Conservation (phyloP, 2,797 vertebrate genomes). For the Centropyge bicolor region DNA sequence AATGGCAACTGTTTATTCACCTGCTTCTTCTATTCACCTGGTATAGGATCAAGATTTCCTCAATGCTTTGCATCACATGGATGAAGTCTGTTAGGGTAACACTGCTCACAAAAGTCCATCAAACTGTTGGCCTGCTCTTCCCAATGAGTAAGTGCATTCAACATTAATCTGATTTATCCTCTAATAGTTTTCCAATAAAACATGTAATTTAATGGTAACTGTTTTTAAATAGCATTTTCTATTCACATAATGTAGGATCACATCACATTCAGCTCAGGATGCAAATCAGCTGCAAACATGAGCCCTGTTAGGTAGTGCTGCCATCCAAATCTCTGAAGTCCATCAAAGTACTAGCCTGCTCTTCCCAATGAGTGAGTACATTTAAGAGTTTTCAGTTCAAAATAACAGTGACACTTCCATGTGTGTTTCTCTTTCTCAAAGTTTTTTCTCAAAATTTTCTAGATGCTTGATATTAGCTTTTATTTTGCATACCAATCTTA, state of each 20-base stretch:
- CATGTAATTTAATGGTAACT: too few species aligned
- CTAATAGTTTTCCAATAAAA: too few species aligned
- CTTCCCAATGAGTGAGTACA: constrained; percentile 23
- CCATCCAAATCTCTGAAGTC: not conserved
- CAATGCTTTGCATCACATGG: too few species aligned
- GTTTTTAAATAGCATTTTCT: not conserved
- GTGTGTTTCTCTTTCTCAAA: not conserved
- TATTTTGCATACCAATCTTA: not conserved
- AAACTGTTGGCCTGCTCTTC: too few species aligned
- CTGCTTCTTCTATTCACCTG: not conserved
- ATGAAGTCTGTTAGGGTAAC: too few species aligned
- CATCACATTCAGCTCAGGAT: not conserved
- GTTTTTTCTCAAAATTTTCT: not conserved
- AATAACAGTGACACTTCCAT: not conserved
- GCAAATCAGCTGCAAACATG: constrained; percentile 5
- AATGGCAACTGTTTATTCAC: not conserved
- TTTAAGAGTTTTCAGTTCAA: not conserved
- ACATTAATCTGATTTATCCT: too few species aligned
- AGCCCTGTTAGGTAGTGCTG: not conserved
- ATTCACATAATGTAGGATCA: not conserved
- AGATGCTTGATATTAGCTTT: not conserved
- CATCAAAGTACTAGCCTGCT: not conserved
- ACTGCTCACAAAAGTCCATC: too few species aligned
- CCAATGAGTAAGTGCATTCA: too few species aligned
- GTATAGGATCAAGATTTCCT: not conserved